Percentiles rank a stretch among this genome's conserved stretches.
phyloP scores from a whole-genome alignment of 2,888 invertebrate genomes.

The Drosophila ustulata region DNA sequence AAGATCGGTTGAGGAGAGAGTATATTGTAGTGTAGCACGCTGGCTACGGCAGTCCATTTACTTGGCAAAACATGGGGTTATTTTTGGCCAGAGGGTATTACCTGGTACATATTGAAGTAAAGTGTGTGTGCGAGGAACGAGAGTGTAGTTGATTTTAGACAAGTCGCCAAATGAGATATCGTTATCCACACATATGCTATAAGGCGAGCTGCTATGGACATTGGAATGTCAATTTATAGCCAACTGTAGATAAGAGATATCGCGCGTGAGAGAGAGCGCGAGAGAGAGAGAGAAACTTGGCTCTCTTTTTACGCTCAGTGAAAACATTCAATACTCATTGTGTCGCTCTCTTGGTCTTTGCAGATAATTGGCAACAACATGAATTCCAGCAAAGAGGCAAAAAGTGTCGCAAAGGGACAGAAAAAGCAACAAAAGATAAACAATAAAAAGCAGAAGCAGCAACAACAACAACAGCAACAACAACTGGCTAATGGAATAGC shows the following conservation, averaged over 20 bases:
- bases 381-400: slow-evolving; percentile 76
- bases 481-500: slow-evolving; percentile 72
- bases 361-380: slow-evolving; percentile 67
- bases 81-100: slow-evolving; percentile 10
- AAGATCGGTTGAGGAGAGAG: not conserved
- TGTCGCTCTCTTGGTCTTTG: slow-evolving; percentile 11
- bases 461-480: slow-evolving; percentile 55
- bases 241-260: slow-evolving; percentile 40
- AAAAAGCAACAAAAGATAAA: slow-evolving; percentile 84
- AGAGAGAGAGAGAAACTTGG: not conserved
- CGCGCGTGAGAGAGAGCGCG: slow-evolving; percentile 5
- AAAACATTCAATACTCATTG: not conserved
- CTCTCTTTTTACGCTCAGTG: not conserved
- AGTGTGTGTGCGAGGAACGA: not conserved
- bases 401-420: slow-evolving; percentile 84
- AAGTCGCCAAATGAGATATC: slow-evolving; percentile 50
- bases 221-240: slow-evolving; percentile 41
- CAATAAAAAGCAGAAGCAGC: slow-evolving; percentile 73
- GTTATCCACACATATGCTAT: slow-evolving; percentile 44
- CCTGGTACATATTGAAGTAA: slow-evolving; percentile 1
- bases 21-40: not conserved
- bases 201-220: slow-evolving; percentile 34
- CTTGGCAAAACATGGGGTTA: not conserved
- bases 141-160: slow-evolving; percentile 42
- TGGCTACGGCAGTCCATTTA: not conserved